phyloP scores from a whole-genome alignment of 2,797 vertebrate genomes.

The Melanotaenia boesemani region DNA sequence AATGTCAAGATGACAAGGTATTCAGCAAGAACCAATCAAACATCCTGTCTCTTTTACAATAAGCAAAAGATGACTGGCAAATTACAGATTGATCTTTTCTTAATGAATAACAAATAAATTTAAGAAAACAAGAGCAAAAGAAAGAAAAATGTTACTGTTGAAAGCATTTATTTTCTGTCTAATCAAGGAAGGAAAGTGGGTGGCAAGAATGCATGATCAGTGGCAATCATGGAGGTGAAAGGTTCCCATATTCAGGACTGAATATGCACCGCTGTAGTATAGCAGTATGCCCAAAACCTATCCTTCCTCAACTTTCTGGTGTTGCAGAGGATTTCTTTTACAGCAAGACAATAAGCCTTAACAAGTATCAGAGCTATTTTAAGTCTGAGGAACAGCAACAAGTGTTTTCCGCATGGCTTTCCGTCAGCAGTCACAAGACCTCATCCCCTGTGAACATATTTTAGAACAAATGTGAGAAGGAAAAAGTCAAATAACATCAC shows the following conservation, averaged over 20 bases:
- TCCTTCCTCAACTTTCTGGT: background rate
- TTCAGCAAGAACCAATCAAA: background rate
- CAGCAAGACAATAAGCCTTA: conserved; percentile 21
- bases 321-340: conserved; percentile 19
- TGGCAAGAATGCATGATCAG: background rate
- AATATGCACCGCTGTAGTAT: background rate
- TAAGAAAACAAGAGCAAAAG: background rate
- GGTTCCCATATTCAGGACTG: background rate
- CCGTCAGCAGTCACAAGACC: conserved; percentile 67
- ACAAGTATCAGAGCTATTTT: conserved; percentile 28
- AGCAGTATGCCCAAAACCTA: background rate
- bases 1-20: background rate
- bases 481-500: conserved; percentile 54
- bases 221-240: background rate
- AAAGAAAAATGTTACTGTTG: background rate
- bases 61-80: background rate
- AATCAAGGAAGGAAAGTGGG: background rate
- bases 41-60: background rate
- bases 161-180: background rate
- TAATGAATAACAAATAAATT: background rate
- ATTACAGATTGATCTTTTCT: background rate
- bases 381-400: conserved; percentile 35
- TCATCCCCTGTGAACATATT: conserved; percentile 42
- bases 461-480: conserved; percentile 40
- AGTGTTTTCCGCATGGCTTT: conserved; percentile 37